Evolutionary conservation across 2,888 invertebrate genomes (phyloP), one percentile per base, ranked within the genome.

Genomic region (Cephus pulcher): DNA sequence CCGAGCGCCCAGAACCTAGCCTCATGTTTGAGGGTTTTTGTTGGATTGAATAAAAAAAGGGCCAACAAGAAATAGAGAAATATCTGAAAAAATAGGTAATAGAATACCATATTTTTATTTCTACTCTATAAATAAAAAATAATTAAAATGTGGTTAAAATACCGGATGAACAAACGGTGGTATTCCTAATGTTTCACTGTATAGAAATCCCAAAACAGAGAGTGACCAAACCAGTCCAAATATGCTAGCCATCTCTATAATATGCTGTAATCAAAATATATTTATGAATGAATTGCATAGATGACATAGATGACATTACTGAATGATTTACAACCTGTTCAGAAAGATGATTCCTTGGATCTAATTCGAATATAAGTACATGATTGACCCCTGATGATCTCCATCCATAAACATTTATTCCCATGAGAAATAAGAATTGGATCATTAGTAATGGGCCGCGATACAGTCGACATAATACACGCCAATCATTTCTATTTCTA

Each of bases 371-470:
- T 81, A 97, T 97, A 3, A 97, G 93, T 30, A 97, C 96, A 90
- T 97, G 96, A 89, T 96, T 97, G 3, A 97, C 96, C 23, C 96
- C 96, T 0, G 96, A 95, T 12, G 96, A 95, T 79, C 96, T 91
- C 96, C 96, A 96, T 35, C 96, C 96, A 87, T 96, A 96, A 0
- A 96, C 95, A 91, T 97, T 97, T 74, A 96, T 94, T 74, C 96
- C 96, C 91, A 96, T 95, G 35, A 97, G 92, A 89, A 96, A 96
- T 73, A 96, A 92, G 88, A 96, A 95, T 83, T 96, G 93, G 76
- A 96, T 95, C 75, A 97, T 92, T 2, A 97, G 93, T 80, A 97
- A 94, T 4, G 96, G 96, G 0, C 96, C 96, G 12, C 97, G 93
- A 90, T 96, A 97, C 82, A 97, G 93, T 15, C 96, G 94, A 85